phyloP scores from a whole-genome alignment of 2,797 vertebrate genomes.

The Xiphophorus birchmanni region DNA sequence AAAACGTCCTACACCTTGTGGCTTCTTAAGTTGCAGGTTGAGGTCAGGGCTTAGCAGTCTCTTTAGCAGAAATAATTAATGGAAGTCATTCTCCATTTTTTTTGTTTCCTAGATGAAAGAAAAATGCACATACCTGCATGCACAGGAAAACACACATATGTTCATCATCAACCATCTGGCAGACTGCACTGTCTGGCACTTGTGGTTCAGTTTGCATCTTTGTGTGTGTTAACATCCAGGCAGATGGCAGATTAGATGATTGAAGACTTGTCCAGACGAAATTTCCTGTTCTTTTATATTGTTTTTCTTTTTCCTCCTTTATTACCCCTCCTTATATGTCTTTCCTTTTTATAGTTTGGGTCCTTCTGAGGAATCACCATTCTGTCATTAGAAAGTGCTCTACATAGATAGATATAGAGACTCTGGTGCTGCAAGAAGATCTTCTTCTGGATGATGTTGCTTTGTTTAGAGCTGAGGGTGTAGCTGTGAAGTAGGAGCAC shows the following conservation, averaged over 20 bases:
- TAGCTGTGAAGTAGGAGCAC: slow-evolving; percentile 59
- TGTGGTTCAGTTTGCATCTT: slow-evolving; percentile 19
- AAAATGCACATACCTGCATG: slow-evolving; percentile 20
- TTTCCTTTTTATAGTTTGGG: slow-evolving; percentile 39
- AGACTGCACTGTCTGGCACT: slow-evolving; percentile 53
- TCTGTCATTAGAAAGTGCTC: slow-evolving; percentile 29
- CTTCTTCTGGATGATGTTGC: slow-evolving; percentile 38
- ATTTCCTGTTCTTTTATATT: slow-evolving; percentile 24
- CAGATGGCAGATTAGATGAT: slow-evolving; percentile 78
- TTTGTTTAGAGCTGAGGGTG: slow-evolving; percentile 50
- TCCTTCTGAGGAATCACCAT: slow-evolving; percentile 32
- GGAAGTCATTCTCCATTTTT: slow-evolving; percentile 21
- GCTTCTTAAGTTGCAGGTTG: slow-evolving; percentile 3
- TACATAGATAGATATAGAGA: slow-evolving; percentile 8
- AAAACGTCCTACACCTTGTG: slow-evolving; percentile 9
- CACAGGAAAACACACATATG: slow-evolving; percentile 10
- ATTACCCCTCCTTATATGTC: not conserved
- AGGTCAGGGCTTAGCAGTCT: slow-evolving; percentile 2
- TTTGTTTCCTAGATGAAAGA: not conserved
- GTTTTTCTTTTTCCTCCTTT: slow-evolving; percentile 15
- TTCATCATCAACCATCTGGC: slow-evolving; percentile 44
- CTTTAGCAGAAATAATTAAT: slow-evolving; percentile 25
- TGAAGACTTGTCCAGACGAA: slow-evolving; percentile 52
- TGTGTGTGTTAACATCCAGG: slow-evolving; percentile 43
- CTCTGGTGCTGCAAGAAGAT: slow-evolving; percentile 5